Conservation (phyloP, 1,140 invertebrate genomes). For the Drosophila pseudoananassae region DNA sequence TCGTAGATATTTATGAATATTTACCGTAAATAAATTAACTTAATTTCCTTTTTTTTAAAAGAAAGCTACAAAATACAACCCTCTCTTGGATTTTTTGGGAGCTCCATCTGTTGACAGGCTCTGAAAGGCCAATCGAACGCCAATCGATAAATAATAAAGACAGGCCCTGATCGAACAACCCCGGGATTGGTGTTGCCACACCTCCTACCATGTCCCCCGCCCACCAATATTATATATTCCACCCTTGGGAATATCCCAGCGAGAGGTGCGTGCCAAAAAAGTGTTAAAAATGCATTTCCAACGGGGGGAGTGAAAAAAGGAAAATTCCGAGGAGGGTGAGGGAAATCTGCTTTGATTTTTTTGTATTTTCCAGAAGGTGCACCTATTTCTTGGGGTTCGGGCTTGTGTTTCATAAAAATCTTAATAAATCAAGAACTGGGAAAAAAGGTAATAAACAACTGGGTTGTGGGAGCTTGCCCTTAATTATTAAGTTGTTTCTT, state of each 20-base stretch:
- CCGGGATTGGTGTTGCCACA: background rate
- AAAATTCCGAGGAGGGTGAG: background rate
- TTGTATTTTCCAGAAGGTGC: background rate
- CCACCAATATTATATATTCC: slow-evolving; percentile 17
- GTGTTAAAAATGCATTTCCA: slow-evolving; percentile 47
- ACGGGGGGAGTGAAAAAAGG: background rate
- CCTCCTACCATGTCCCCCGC: background rate
- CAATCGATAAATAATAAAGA: slow-evolving; percentile 78
- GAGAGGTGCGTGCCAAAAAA: slow-evolving; percentile 45
- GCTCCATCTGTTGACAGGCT: slow-evolving; percentile 50
- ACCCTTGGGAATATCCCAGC: slow-evolving; percentile 41
- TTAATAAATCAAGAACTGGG: too few species aligned
- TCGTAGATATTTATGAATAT: background rate
- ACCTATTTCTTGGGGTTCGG: background rate
- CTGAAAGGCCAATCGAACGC: slow-evolving; percentile 68
- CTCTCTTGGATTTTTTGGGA: background rate
- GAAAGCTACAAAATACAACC: background rate
- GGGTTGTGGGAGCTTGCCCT: background rate
- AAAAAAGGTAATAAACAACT: too few species aligned
- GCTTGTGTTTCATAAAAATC: background rate
- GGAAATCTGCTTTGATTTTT: slow-evolving; percentile 45
- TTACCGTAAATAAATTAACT: background rate
- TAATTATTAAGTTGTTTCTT: slow-evolving; percentile 5
- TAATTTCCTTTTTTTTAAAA: background rate
- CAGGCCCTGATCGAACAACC: slow-evolving; percentile 46